These are phyloP conservation scores for Ophion ellenae DNA, from an alignment of 2,888 invertebrate genomes.

Conservation along the genomic window DNA sequence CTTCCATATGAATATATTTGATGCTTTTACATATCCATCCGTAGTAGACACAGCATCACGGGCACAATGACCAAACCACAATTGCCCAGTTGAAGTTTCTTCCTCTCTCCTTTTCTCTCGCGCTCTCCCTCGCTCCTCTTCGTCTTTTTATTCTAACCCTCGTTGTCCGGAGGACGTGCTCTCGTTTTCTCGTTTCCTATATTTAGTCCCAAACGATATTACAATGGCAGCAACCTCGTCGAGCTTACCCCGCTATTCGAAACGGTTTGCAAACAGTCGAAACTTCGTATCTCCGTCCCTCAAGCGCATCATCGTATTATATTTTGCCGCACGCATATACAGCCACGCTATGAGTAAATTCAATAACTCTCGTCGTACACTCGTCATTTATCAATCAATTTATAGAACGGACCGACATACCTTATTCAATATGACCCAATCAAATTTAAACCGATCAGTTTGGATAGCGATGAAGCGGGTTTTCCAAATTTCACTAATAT, in stretches of 20 bases:
- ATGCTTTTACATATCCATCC: slow-evolving; percentile 14
- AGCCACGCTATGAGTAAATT: not conserved
- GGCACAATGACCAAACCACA: slow-evolving; percentile 17
- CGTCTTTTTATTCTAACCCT: slow-evolving; percentile 16
- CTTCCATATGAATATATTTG: slow-evolving; percentile 3
- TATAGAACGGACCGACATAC: not conserved
- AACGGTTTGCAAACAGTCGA: slow-evolving; percentile 1
- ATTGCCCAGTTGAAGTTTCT: slow-evolving; percentile 9
- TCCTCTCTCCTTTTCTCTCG: slow-evolving; percentile 55
- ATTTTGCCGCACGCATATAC: not conserved
- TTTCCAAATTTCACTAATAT: not conserved
- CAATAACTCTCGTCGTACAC: not conserved
- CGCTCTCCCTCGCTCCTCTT: slow-evolving; percentile 46
- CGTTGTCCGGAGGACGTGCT: not conserved
- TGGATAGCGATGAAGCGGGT: not conserved
- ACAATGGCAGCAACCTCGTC: slow-evolving; percentile 26
- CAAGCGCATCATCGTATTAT: slow-evolving; percentile 4
- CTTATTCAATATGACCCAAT: not conserved
- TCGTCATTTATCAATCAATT: not conserved
- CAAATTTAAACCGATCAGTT: not conserved
- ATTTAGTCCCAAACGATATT: slow-evolving; percentile 41
- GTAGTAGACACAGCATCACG: slow-evolving; percentile 18
- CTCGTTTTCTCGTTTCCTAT: slow-evolving; percentile 37
- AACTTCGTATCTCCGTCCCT: not conserved
- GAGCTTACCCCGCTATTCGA: not conserved